Base-by-base conservation (phyloP, 2,113 vertebrate species). In the Phaethornis superciliosus region DNA sequence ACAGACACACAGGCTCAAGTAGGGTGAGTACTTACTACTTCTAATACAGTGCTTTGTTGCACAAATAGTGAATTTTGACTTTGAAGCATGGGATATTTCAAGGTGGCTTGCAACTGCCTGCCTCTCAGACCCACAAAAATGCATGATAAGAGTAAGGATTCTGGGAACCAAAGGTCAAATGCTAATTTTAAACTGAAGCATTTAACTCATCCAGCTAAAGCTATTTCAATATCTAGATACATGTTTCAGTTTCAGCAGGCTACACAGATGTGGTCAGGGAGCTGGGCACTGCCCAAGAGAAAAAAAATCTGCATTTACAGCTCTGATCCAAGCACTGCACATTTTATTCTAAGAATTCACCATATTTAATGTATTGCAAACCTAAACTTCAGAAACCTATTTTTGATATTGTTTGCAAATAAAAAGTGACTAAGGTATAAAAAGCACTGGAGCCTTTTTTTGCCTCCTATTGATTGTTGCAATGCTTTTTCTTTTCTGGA, bases 1-100 rank as follows among this genome's bases (percentile, higher is more conserved):
- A 40, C 0, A 54, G 33, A 52, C 5, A 35, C 1, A 17, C 3
- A 7, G 28, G 42, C 30, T 59, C 7, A 32, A 67, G 22, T 26
- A 84, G 14, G 54, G 12, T 4, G 11, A 68, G 17, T 15, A 44
- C 3, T 20, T n/a, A 18, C 9, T 10, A 18, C 13, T 55, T 59
- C 56, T 55, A 44, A 27, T 46, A 47, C 5, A 46, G 12, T n/a
- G 21, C 18, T 58, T 62, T 58, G 7, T 46, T 69, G 33, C 37
- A 51, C 3, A 14, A 63, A 70, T 19, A 42, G 37, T n/a, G 28
- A 40, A 70, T 65, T 72, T 44, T 64, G 20, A 88, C 46, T 52
- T 3, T 44, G 7, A 90, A 2, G 4, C 83, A 3, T 10, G 9
- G 23, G 74, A 3, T 65, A 65, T 26, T 54, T 74, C 46, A 70